These are phyloP conservation scores for Agrilus planipennis DNA, from an alignment of 1,140 invertebrate genomes.

Conservation along the genomic window DNA sequence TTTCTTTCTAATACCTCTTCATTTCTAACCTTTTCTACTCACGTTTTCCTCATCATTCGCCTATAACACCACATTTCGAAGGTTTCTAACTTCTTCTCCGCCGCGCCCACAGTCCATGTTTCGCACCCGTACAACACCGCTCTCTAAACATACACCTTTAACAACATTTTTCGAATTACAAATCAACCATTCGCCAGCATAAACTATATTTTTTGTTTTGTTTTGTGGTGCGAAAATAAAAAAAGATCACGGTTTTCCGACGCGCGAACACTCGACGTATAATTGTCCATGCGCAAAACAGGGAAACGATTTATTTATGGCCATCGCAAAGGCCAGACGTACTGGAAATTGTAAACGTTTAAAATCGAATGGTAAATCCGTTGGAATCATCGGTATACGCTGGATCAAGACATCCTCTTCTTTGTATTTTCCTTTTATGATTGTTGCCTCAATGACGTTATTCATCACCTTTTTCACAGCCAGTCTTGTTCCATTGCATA, in stretches of 20 bases:
- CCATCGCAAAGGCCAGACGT: constrained; percentile 38
- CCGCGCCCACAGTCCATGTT: no score
- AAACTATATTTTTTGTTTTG: constrained; percentile 2
- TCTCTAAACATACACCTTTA: no score
- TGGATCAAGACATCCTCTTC: constrained; percentile 36
- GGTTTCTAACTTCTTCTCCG: no score
- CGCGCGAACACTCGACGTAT: constrained; percentile 25
- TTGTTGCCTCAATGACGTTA: constrained; percentile 35
- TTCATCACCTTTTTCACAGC: constrained; percentile 29
- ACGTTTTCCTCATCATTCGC: no score
- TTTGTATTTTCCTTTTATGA: constrained; percentile 33
- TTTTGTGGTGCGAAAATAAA: constrained; percentile 4
- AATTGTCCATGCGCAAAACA: constrained; percentile 31
- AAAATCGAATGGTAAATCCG: constrained; percentile 31
- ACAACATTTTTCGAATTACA: no score
- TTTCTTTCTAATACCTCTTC: no score
- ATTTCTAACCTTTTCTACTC: no score
- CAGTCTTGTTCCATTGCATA: constrained; percentile 33
- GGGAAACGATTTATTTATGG: constrained; percentile 37
- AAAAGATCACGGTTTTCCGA: constrained; percentile 23
- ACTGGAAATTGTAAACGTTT: constrained; percentile 34
- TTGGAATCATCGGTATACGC: constrained; percentile 33
- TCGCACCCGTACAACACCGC: no score
- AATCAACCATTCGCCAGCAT: no score
- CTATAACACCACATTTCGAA: no score